These are phyloP conservation scores for Procambarus clarkii DNA, from an alignment of 1,140 invertebrate genomes.

Conservation along the genomic window DNA sequence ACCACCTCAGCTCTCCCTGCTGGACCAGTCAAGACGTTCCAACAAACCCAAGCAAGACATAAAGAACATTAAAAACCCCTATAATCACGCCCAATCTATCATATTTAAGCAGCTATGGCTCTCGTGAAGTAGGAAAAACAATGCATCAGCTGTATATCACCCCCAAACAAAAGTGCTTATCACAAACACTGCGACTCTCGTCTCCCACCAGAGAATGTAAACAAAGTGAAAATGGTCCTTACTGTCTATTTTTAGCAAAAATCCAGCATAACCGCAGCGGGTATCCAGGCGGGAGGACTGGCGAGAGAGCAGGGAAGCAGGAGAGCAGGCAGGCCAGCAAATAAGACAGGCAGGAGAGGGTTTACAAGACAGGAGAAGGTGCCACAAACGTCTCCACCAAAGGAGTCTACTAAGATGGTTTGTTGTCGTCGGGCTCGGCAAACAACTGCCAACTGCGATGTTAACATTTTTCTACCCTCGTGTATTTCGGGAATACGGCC, in stretches of 20 bases:
- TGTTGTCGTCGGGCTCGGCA: background rate
- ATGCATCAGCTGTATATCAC: background rate
- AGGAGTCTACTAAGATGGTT: background rate
- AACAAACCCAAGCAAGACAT: no score
- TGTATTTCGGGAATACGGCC: background rate
- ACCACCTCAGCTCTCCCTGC: no score
- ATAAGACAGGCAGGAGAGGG: background rate
- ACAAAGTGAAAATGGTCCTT: conserved; percentile 5
- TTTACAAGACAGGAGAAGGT: background rate
- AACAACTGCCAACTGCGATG: conserved; percentile 18
- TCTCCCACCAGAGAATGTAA: background rate
- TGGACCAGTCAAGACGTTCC: no score
- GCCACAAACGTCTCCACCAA: background rate
- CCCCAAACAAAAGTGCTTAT: background rate
- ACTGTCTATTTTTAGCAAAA: background rate
- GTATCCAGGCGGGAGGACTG: background rate
- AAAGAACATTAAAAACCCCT: no score
- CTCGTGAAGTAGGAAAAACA: no score
- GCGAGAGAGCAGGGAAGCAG: background rate
- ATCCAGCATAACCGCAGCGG: background rate
- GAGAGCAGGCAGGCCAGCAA: background rate
- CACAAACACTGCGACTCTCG: background rate
- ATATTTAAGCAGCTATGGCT: no score
- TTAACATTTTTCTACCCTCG: background rate
- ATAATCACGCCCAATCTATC: no score